Base-by-base conservation (phyloP, 2,888 invertebrate species). In the Andrena praecox region DNA sequence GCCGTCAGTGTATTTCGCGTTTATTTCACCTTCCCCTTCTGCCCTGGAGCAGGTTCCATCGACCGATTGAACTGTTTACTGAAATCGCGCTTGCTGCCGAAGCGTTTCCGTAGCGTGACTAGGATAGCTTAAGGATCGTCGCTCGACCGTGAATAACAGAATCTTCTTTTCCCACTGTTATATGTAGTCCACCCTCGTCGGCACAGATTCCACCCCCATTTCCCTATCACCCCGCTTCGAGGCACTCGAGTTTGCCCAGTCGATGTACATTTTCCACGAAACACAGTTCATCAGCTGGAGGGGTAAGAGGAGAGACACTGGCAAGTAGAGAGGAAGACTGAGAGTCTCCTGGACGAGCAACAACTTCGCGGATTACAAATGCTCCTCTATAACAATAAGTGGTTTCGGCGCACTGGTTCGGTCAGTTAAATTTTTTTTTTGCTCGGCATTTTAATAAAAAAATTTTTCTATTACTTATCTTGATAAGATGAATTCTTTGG, bases 71-170 rank as follows among this genome's bases (percentile, higher is more conserved):
- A 33, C 62, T 35, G 33, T 63, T 63, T 33, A 33, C 35, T 35
- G 62, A 63, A 63, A 63, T 63, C 62, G 62, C 10, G 35, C 6
- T 20, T 2, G 60, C n/a, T 60, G 60, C 62, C 2, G 31, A 20
- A n/a, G 20, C 20, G 62, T 35, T 63, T 63, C 35, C 35, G 20
- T 10, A 35, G 62, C 24, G n/a, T 35, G 56, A 56, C 56, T 27
- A 56, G 56, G 56, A 24, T 56, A 8, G 10, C 12, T 56, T 27
- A 27, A 27, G 24, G 27, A 56, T 56, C 56, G 56, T 56, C 12
- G 56, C 24, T 27, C 56, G 56, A 24, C 56, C 24, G 27, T 56
- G 24, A 56, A 56, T 7, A 56, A 20, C 24, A 24, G 24, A 27
- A 56, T 54, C 8, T 10, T 54, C 56, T 56, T 56, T 56, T 24